phyloP scores from a whole-genome alignment of 2,113 vertebrate genomes.

The Stegostoma tigrinum region DNA sequence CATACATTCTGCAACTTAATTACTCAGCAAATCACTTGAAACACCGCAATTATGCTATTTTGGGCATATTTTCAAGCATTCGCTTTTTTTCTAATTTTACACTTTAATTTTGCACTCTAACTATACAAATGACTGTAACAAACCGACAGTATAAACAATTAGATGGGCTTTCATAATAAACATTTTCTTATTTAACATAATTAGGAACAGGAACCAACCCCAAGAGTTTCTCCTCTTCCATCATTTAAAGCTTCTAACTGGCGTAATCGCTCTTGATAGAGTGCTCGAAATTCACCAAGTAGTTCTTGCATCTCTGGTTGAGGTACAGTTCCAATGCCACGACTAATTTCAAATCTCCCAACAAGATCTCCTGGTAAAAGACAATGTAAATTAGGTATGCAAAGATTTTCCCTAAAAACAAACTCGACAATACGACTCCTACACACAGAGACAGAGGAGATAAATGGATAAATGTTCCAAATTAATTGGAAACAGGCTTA shows the following conservation, averaged over 20 bases:
- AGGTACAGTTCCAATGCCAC: not conserved
- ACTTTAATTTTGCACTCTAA: not conserved
- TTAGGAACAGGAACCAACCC: constrained; percentile 39
- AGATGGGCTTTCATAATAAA: not conserved
- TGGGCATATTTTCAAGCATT: not conserved
- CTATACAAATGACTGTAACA: not conserved
- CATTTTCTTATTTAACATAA: not conserved
- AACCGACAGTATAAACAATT: not conserved
- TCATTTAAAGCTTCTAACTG: constrained; percentile 39
- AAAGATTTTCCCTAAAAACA: not conserved
- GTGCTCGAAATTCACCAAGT: constrained; percentile 31
- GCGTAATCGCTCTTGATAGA: constrained; percentile 39
- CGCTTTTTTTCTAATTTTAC: not conserved
- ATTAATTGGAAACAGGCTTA: not conserved
- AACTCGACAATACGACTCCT: no score
- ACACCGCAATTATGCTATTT: not conserved
- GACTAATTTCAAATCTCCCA: not conserved
- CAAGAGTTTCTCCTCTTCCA: constrained; percentile 32
- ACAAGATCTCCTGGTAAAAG: not conserved
- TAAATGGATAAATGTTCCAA: not conserved
- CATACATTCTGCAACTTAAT: not conserved
- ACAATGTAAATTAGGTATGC: not conserved
- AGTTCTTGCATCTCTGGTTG: constrained; percentile 38
- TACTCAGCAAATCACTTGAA: not conserved
- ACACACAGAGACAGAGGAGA: not conserved